Base-by-base conservation (phyloP, 2,113 vertebrate genomes). In the Taxidea taxus region DNA sequence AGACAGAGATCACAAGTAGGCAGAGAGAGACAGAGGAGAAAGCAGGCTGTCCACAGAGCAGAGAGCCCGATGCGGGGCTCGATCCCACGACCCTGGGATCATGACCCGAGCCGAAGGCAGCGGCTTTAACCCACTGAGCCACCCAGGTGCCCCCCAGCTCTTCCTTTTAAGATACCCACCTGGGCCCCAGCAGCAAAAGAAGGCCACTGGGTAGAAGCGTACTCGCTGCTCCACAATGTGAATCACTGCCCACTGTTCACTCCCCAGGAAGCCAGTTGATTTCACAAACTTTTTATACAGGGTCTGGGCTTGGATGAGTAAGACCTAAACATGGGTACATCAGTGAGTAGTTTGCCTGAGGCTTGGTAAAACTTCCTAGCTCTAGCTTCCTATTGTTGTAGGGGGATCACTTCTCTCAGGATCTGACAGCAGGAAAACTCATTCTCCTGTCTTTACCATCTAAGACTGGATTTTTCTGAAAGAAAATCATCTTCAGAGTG, bases 131-230 rank as follows among this genome's bases (percentile, higher is more conserved):
- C n/a, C n/a, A n/a, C n/a, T n/a, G n/a, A n/a, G n/a, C n/a, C n/a
- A n/a, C n/a, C n/a, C n/a, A n/a, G n/a, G n/a, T n/a, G n/a, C n/a
- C n/a, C n/a, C 49, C 47, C 42, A 91, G 31, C 54, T 72, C 16
- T 89, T 95, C 62, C 83, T 49, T 27, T 58, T 92, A 91, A 81
- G 60, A 95, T 78, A 96, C 99, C 92, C 15, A 99, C 99, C 99
- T 99, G 99, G 99, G 51, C 99, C 98, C 99, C 99, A 99, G 98
- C 99, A 99, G 97, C 99, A 99, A 94, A 99, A 97, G 96, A 99
- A 99, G 3, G 98, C 96, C 0, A 98, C 5, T 0, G 99, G 99
- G 97, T 99, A 99, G 54, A 99, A 99, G 14, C 99, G 44, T 97
- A 99, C 99, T 12, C 99, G 97, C 27, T 99, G 98, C 82, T 99